A percentile compares a stretch with the other conserved stretches of the same genome.
Evolutionary conservation across 2,888 invertebrate genomes (phyloP).

Genomic region (Thecophora atra): DNA sequence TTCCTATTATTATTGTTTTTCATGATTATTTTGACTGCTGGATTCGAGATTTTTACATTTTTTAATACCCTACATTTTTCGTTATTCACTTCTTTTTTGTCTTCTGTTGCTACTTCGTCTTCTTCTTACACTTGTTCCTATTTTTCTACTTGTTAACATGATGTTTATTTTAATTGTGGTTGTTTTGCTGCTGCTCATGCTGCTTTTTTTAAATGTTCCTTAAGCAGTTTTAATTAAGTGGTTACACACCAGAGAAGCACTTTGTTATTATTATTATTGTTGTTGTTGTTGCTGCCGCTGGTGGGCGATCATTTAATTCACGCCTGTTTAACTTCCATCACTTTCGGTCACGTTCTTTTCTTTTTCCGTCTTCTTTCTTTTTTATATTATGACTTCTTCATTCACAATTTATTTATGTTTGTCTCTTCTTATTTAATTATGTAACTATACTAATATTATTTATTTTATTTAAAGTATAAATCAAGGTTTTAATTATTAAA

Average conservation of each 20-base stretch:
- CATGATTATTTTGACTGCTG: no score
- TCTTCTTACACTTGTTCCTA: not conserved
- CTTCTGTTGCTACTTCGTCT: not conserved
- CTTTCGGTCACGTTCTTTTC: no score
- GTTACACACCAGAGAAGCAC: constrained; percentile 23
- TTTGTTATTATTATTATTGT: constrained; percentile 15
- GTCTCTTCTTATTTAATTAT: no score
- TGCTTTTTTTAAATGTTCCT: not conserved
- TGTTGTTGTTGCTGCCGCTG: constrained; percentile 14
- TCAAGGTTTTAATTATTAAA: no score
- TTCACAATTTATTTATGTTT: no score
- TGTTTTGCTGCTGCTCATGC: constrained; percentile 7
- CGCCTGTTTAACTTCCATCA: not conserved
- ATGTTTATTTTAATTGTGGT: not conserved
- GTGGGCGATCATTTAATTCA: constrained; percentile 10
- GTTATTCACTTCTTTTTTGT: not conserved
- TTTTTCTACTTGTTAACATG: not conserved
- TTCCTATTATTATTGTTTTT: constrained; percentile 1
- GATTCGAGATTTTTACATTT: no score
- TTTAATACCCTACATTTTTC: no score
- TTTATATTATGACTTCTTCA: no score
- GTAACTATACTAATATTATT: no score
- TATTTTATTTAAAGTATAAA: no score
- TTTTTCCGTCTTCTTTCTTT: no score
- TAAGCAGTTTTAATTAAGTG: constrained; percentile 36